Evolutionary conservation across 2,888 invertebrate genomes (phyloP).

Genomic region (Teleogryllus oceanicus): DNA sequence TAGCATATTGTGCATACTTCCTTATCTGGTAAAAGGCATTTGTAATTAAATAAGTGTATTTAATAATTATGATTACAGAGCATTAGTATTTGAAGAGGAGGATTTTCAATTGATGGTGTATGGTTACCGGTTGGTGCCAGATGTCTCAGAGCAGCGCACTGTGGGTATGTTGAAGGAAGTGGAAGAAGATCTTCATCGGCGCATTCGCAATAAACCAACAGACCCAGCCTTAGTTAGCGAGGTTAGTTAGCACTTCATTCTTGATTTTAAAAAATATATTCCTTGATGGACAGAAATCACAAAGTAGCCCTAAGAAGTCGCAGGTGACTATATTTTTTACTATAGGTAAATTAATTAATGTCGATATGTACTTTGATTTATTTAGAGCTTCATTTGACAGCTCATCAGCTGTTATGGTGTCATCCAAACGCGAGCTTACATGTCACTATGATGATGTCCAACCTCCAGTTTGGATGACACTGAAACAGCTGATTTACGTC

Average conservation of each 20-base stretch:
- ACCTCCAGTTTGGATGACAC: too few species aligned
- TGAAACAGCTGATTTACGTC: too few species aligned
- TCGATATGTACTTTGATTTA: too few species aligned
- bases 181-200: slow-evolving; percentile 82
- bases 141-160: slow-evolving; percentile 76
- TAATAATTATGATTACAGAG: slow-evolving; percentile 51
- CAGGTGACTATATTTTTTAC: background rate
- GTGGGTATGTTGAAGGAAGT: slow-evolving; percentile 81
- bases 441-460: too few species aligned
- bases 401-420: too few species aligned
- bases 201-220: slow-evolving; percentile 57
- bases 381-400: too few species aligned
- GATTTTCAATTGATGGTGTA: slow-evolving; percentile 93
- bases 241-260: slow-evolving; percentile 40
- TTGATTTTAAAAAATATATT: too few species aligned
- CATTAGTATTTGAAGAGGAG: slow-evolving; percentile 89
- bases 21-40: too few species aligned
- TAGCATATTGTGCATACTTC: background rate
- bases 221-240: slow-evolving; percentile 49
- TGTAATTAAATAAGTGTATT: background rate
- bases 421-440: too few species aligned
- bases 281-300: too few species aligned
- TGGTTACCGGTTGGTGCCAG: slow-evolving; percentile 78
- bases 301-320: background rate
- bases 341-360: background rate